Evolutionary conservation across 1,140 invertebrate genomes (phyloP).

Genomic region (Arion vulgaris): DNA sequence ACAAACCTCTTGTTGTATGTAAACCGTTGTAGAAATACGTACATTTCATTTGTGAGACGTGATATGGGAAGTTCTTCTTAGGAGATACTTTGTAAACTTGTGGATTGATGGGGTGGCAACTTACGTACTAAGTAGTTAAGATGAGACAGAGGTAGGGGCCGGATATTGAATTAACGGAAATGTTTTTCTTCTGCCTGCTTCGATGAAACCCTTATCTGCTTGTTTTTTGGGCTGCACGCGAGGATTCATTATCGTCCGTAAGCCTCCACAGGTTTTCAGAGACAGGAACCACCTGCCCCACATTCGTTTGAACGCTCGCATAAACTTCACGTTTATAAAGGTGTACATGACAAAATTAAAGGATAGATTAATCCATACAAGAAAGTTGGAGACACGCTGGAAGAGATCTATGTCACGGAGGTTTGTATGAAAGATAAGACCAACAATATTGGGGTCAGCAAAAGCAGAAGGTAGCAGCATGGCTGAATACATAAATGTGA

Average conservation of each 20-base stretch:
- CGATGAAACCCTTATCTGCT: too few species aligned
- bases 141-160: neutral
- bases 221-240: too few species aligned
- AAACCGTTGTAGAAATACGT: too few species aligned
- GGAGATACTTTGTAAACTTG: too few species aligned
- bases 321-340: slow-evolving; percentile 30
- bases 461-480: slow-evolving; percentile 28
- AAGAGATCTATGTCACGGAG: neutral
- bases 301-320: slow-evolving; percentile 5
- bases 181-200: too few species aligned
- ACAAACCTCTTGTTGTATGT: too few species aligned
- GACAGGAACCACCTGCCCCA: neutral
- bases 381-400: slow-evolving; percentile 9
- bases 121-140: too few species aligned
- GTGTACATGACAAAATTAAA: slow-evolving; percentile 33
- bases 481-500: neutral
- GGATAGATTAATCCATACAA: slow-evolving; percentile 23
- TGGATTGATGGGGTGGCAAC: too few species aligned
- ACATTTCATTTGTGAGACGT: too few species aligned
- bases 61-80: too few species aligned
- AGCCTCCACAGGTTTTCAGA: too few species aligned
- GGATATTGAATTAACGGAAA: neutral
- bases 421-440: neutral
- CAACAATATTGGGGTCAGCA: neutral
- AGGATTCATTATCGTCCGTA: too few species aligned